phyloP scores from a whole-genome alignment of 2,888 invertebrate species.

The Heliconius hortense region DNA sequence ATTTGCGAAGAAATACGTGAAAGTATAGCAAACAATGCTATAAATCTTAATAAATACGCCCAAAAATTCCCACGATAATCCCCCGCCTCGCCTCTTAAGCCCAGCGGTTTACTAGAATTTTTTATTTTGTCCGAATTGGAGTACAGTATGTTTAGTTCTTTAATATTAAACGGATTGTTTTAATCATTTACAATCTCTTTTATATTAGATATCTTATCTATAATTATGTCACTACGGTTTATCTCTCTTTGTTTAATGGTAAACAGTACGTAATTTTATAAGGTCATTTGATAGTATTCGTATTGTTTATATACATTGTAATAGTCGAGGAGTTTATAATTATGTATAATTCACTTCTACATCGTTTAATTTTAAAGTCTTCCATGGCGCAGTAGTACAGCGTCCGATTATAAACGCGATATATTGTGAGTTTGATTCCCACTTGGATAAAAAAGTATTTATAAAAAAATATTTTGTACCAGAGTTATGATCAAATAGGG shows the following conservation, averaged over 20 bases:
- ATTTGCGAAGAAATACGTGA: conserved; percentile 34
- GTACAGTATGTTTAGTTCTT: conserved; percentile 24
- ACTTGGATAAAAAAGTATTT: too few relatives aligned
- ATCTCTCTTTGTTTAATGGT: not conserved
- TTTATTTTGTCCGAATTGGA: conserved; percentile 32
- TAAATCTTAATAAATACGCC: conserved; percentile 49
- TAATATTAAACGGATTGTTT: conserved; percentile 8
- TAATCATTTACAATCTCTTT: conserved; percentile 12
- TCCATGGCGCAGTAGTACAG: too few relatives aligned
- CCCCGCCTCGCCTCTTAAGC: conserved; percentile 34
- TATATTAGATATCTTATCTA: not conserved
- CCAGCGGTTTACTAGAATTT: conserved; percentile 37
- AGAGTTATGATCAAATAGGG: too few relatives aligned
- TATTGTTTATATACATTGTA: too few relatives aligned
- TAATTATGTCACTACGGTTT: not conserved
- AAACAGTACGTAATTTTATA: not conserved
- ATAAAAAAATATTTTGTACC: too few relatives aligned
- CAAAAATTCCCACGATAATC: conserved; percentile 43
- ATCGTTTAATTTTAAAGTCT: too few relatives aligned
- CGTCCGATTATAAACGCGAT: too few relatives aligned
- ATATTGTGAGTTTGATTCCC: too few relatives aligned
- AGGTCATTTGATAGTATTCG: not conserved
- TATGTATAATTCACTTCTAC: too few relatives aligned
- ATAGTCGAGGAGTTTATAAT: too few relatives aligned
- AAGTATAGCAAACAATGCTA: conserved; percentile 44